A percentile compares a stretch with the other conserved stretches of the same genome.
phyloP scores from a whole-genome alignment of 1,140 invertebrate genomes.

The Nephotettix cincticeps region DNA sequence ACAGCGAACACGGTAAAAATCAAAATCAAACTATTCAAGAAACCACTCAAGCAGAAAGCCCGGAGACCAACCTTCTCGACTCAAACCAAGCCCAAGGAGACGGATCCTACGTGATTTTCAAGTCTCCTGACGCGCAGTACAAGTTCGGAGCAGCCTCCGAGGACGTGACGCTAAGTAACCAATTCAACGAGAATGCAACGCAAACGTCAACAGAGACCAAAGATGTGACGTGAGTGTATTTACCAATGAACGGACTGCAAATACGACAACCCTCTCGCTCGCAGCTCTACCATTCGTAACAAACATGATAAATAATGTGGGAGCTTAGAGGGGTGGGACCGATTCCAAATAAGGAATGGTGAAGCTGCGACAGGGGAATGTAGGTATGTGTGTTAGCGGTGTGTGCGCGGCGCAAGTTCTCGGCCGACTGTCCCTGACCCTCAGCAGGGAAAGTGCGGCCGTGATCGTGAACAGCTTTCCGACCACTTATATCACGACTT shows the following conservation, averaged over 20 bases:
- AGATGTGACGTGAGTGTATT: background rate
- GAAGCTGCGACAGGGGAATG: slow-evolving; percentile 8
- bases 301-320: no score
- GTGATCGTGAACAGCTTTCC: no score
- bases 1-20: slow-evolving; percentile 26
- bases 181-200: background rate
- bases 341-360: no score
- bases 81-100: slow-evolving; percentile 7
- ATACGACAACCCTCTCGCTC: background rate
- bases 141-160: slow-evolving; percentile 24
- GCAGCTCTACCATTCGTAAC: background rate
- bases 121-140: slow-evolving; percentile 33
- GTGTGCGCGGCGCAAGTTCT: background rate
- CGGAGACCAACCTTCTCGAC: background rate
- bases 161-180: background rate
- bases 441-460: background rate
- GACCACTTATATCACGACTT: no score
- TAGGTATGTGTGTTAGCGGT: slow-evolving; percentile 5
- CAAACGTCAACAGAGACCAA: background rate
- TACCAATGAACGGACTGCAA: background rate
- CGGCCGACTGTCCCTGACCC: background rate
- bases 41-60: background rate
- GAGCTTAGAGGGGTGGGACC: no score
- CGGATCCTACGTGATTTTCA: slow-evolving; percentile 35
- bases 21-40: background rate